phyloP scores from a whole-genome alignment of 2,797 vertebrate genomes.

The Acanthurus tractus region DNA sequence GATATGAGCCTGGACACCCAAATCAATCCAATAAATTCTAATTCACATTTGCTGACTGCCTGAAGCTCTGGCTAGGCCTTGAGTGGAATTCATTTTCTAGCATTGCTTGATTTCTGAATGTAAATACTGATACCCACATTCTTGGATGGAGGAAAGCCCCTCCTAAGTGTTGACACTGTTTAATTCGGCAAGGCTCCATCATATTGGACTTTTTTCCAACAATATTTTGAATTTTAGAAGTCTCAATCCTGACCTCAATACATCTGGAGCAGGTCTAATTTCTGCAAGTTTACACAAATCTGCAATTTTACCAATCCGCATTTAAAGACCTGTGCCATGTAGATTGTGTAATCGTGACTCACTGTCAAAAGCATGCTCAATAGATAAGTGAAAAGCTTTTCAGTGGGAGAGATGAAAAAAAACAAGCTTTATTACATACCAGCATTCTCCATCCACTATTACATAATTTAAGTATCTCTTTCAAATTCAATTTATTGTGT shows the following conservation, averaged over 20 bases:
- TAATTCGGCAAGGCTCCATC: not conserved
- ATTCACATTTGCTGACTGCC: slow-evolving; percentile 47
- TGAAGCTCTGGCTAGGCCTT: slow-evolving; percentile 8
- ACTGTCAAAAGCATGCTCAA: slow-evolving; percentile 7
- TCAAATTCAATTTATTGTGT: not conserved
- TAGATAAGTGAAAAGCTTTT: slow-evolving; percentile 18
- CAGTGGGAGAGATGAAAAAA: slow-evolving; percentile 5
- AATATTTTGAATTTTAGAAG: not conserved
- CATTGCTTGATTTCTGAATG: slow-evolving; percentile 37
- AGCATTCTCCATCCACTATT: not conserved
- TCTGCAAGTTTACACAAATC: not conserved
- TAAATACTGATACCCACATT: slow-evolving; percentile 6
- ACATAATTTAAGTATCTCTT: not conserved
- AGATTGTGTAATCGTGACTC: slow-evolving; percentile 4
- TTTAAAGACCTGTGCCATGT: not conserved
- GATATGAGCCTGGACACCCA: slow-evolving; percentile 53
- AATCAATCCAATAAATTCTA: slow-evolving; percentile 54
- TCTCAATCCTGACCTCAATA: no score
- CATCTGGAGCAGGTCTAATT: not conserved
- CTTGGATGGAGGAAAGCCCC: not conserved
- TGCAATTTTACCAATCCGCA: not conserved
- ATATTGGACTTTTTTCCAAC: not conserved
- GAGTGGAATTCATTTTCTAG: slow-evolving; percentile 33
- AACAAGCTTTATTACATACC: not conserved
- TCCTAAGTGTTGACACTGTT: not conserved